Percentiles rank a stretch among this genome's conserved stretches.
Evolutionary conservation across 2,797 vertebrate genomes (phyloP).

Genomic region (Phylloscopus collybita): DNA sequence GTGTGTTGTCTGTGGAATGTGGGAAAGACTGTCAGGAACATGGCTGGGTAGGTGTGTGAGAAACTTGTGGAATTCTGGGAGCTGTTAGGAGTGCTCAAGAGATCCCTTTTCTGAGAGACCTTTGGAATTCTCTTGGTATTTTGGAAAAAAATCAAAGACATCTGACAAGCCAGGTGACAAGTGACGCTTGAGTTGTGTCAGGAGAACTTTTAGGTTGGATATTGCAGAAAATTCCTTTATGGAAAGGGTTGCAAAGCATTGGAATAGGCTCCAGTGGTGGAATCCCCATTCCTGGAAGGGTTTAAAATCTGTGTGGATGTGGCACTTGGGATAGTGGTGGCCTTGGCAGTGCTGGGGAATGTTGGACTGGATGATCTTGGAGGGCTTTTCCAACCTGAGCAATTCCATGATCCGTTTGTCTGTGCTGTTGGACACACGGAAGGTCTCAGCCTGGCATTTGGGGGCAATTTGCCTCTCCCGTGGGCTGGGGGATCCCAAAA

Average conservation of each 20-base stretch:
- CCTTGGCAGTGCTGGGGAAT: neutral
- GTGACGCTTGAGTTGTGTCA: neutral
- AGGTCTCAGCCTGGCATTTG: neutral
- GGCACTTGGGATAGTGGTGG: neutral
- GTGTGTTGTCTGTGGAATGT: neutral
- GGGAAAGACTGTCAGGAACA: neutral
- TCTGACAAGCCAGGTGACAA: neutral
- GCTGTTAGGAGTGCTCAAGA: accelerated
- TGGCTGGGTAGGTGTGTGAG: neutral
- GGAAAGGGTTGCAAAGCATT: neutral
- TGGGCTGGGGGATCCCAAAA: neutral
- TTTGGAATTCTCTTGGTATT: neutral
- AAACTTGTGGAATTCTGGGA: neutral
- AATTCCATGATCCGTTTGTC: neutral
- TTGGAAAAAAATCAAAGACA: neutral
- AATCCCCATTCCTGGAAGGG: neutral
- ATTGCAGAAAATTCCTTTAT: neutral
- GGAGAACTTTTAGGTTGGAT: neutral
- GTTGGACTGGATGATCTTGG: neutral
- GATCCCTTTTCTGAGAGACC: neutral
- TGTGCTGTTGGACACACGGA: neutral
- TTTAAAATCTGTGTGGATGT: neutral
- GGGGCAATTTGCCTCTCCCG: neutral
- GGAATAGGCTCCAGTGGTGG: neutral
- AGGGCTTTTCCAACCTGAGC: neutral